Evolutionary conservation across 2,888 invertebrate species (phyloP).

Genomic region (Nymphalis urticae): DNA sequence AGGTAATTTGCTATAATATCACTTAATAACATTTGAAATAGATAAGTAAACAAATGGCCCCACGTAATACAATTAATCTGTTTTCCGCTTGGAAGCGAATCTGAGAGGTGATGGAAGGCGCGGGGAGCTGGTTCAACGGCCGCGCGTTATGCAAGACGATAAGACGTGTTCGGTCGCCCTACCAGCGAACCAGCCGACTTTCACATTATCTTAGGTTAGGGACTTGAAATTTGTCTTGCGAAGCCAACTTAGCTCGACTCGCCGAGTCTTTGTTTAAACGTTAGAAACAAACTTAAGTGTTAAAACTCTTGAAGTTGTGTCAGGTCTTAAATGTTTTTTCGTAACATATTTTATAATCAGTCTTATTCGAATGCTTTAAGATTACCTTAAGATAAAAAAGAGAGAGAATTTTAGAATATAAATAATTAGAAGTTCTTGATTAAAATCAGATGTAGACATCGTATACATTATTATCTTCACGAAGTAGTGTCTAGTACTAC

Average conservation of each 20-base stretch:
- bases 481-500: too few species aligned
- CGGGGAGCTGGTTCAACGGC: conserved; percentile 42
- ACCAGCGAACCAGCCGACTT: conserved; percentile 28
- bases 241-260: not conserved
- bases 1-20: too few species aligned
- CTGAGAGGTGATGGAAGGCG: conserved; percentile 28
- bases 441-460: too few species aligned
- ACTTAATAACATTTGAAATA: not conserved
- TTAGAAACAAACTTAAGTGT: not conserved
- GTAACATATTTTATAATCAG: too few species aligned
- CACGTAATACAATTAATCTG: conserved; percentile 15
- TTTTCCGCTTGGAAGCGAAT: conserved; percentile 30
- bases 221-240: conserved; percentile 31
- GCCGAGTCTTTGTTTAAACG: not conserved
- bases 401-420: too few species aligned
- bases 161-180: conserved; percentile 32
- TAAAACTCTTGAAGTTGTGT: too few species aligned
- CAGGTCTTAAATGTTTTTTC: too few species aligned
- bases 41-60: conserved; percentile 8
- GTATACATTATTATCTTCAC: too few species aligned
- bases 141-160: conserved; percentile 45
- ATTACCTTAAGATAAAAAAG: too few species aligned
- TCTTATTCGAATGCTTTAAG: too few species aligned
- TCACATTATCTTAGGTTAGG: conserved; percentile 43
- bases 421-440: too few species aligned